Evolutionary conservation across 2,797 vertebrate genomes (phyloP), one percentile per base, ranked within the genome.

Genomic region (Adrianichthys oophorus): DNA sequence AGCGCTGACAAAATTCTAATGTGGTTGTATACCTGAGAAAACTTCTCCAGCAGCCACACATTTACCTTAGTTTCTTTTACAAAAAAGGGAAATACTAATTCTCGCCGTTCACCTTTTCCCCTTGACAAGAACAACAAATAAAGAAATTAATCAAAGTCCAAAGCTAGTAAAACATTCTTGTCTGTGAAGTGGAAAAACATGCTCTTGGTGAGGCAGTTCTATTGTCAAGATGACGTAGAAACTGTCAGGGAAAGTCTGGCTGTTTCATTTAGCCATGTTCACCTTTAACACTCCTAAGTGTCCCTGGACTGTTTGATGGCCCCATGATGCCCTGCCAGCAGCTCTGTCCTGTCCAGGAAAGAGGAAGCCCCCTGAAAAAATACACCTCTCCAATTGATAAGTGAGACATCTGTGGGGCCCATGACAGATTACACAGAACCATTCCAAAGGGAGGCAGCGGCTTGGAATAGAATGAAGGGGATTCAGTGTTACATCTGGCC

Each of bases 321-420:
- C 70, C 58, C 42, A 21, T 54, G 64, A 26, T 65, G 52, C 51
- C 46, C 70, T 51, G 26, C 45, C 56, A 70, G 56, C 62, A 70
- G 65, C 62, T 70, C 74, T 72, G 75, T 82, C 60, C 79, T 63
- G 57, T 48, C 65, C 89, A 90, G 90, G 92, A 91, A 92, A 90
- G 74, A 90, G 91, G 91, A 92, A 92, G 76, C 80, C 58, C 78
- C 68, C 89, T 89, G 89, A 90, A 91, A 92, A 72, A 93, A 92
- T 88, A 91, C 66, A 61, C 75, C 68, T 76, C 47, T 61, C 76
- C 69, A 56, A 67, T 80, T 85, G 87, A 90, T 90, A 90, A 89
- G 83, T 76, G 76, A 84, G 78, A 85, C 78, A 85, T 82, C 79
- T 75, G 77, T 70, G 70, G 64, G 62, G 41, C 60, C 58, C 67